phyloP scores from a whole-genome alignment of 2,113 vertebrate species.

The Alethe diademata region DNA sequence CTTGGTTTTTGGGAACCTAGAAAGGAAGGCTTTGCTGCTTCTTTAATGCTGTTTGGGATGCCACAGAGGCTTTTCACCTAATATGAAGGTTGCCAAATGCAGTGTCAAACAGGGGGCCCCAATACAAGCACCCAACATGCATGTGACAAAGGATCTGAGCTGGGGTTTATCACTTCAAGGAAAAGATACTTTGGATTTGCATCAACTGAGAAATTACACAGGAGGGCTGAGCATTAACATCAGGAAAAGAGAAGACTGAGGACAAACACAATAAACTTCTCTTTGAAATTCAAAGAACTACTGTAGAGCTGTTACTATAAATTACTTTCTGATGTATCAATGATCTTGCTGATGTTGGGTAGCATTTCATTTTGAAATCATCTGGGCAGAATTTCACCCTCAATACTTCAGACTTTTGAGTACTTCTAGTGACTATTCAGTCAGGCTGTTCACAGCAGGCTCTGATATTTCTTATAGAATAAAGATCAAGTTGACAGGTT shows the following conservation, averaged over 20 bases:
- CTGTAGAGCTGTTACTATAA: neutral
- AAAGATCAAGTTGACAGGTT: constrained; percentile 19
- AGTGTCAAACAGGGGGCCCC: neutral
- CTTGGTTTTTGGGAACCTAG: neutral
- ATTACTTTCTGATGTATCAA: neutral
- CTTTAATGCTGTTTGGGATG: neutral
- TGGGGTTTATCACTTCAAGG: neutral
- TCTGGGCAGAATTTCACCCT: neutral
- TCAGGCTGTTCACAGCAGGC: neutral
- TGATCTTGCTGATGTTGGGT: neutral
- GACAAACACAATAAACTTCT: neutral
- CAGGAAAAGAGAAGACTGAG: neutral
- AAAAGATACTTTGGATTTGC: neutral
- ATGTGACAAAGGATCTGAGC: neutral
- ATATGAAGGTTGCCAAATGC: neutral
- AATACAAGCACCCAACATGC: neutral
- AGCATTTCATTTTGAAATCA: neutral
- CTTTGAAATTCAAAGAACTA: neutral
- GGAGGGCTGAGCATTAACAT: neutral
- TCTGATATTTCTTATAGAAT: constrained; percentile 16
- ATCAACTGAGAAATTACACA: neutral
- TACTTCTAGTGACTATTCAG: neutral
- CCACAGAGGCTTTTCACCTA: neutral
- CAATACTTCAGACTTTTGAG: neutral
- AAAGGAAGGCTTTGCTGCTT: neutral